A percentile compares a stretch with the other conserved stretches of the same genome.
Evolutionary conservation across 1,140 invertebrate genomes (phyloP).

Genomic region (Lepidotrigona ventralis): DNA sequence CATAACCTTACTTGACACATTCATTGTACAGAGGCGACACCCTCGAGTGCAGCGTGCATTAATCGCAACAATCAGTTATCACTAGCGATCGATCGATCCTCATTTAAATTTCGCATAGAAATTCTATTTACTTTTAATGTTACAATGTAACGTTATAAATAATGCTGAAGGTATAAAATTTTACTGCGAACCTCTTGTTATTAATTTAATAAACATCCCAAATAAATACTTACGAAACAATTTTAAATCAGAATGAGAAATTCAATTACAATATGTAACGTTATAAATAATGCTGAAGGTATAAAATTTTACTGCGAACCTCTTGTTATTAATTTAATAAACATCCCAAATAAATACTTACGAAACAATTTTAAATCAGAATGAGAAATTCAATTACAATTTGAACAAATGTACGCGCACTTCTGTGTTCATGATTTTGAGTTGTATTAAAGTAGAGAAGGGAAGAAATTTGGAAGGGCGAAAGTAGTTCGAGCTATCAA

Average conservation of each 20-base stretch:
- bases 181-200: background rate
- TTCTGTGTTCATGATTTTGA: background rate
- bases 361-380: too few species aligned
- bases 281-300: background rate
- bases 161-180: background rate
- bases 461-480: background rate
- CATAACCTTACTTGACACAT: too few species aligned
- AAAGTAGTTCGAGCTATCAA: background rate
- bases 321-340: background rate
- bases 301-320: background rate
- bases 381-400: background rate
- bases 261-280: background rate
- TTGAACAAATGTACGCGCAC: background rate
- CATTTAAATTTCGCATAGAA: slow-evolving; percentile 13
- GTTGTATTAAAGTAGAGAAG: background rate
- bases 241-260: too few species aligned
- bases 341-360: background rate
- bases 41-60: background rate
- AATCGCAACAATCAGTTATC: slow-evolving; percentile 8
- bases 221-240: background rate
- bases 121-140: background rate
- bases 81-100: background rate
- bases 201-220: background rate
- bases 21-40: slow-evolving; percentile 25
- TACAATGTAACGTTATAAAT: background rate